Evolutionary conservation across 2,113 vertebrate species (phyloP), one percentile per base, ranked within the genome.

Genomic region (Anthoscopus minutus): DNA sequence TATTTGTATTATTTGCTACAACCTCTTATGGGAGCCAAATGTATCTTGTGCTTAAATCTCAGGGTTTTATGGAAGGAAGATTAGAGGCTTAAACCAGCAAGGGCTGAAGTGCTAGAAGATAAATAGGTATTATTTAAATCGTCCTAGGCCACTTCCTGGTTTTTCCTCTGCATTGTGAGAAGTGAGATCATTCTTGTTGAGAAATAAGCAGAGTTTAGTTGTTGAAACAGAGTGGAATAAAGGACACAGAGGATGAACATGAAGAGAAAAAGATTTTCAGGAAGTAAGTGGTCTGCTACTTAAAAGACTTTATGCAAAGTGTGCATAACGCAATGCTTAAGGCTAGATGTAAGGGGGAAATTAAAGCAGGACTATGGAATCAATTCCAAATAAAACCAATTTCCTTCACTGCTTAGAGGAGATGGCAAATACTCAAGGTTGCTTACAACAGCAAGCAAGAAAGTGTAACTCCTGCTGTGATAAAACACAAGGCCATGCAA

Each of bases 61-160:
- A 90, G 64, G 47, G 82, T 47, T 88, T 92, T 70, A 81, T 23
- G 66, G 64, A 81, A 87, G 24, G 37, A 92, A 81, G 66, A 89
- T 77, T 33, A 82, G 56, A 91, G 85, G 40, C 74, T 86, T 88
- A 88, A 86, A 83, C 22, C 58, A 85, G 74, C 71, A 87, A 93
- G 88, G 51, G 58, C 30, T 77, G 42, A 95, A 94, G 64, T 51
- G 51, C 61, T 66, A 88, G 60, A 80, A 85, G 81, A 91, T 54
- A 91, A 94, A 88, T 23, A 70, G 73, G 18, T 86, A 94, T 60
- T 91, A 88, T 93, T 93, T 80, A 88, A 95, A 89, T 86, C 35
- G 86, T 77, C 28, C 35, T 53, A 86, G 82, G 70, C 71, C 56
- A 81, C 76, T 88, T 92, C 67, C 81, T 88, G 33, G 3, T 80